Conservation (phyloP, 1,140 invertebrate genomes). For the Diorhabda sublineata region DNA sequence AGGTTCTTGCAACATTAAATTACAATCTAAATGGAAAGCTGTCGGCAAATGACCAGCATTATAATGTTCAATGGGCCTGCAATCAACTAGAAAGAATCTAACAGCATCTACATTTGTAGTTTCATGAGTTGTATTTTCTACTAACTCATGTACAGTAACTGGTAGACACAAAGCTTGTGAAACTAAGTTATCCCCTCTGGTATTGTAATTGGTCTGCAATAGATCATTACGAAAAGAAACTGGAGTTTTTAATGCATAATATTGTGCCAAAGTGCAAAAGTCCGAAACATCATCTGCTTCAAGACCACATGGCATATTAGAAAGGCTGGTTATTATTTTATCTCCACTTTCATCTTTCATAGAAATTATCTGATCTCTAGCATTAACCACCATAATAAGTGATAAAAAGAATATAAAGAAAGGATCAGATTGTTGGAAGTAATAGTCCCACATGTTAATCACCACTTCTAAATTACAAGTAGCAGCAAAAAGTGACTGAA, state of each 20-base stretch:
- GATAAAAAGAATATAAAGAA: constrained; percentile 95
- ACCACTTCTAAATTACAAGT: constrained; percentile 82
- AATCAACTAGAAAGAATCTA: constrained; percentile 96
- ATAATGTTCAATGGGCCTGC: constrained; percentile 93
- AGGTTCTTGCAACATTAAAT: constrained; percentile 95
- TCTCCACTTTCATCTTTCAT: constrained; percentile 72
- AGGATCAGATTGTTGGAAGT: constrained; percentile 93
- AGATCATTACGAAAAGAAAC: constrained; percentile 80
- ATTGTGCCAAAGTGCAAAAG: constrained; percentile 93
- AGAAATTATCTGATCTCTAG: constrained; percentile 81
- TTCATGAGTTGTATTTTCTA: constrained; percentile 61
- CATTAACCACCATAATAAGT: constrained; percentile 94
- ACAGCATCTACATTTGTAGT: constrained; percentile 57
- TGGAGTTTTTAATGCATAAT: constrained; percentile 89
- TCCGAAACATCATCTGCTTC: constrained; percentile 94
- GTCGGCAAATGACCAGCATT: constrained; percentile 94
- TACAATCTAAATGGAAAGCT: constrained; percentile 96
- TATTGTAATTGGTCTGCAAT: constrained; percentile 49
- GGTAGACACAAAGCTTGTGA: constrained; percentile 90
- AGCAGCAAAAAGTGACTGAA: constrained; percentile 84
- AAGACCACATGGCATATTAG: constrained; percentile 75
- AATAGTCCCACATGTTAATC: constrained; percentile 94
- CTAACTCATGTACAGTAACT: constrained; percentile 82
- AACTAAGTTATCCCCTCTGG: constrained; percentile 52
- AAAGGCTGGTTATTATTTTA: constrained; percentile 67